These are phyloP conservation scores for Drosophila meridiana DNA, from an alignment of 2,888 invertebrate genomes.

Conservation along the genomic window DNA sequence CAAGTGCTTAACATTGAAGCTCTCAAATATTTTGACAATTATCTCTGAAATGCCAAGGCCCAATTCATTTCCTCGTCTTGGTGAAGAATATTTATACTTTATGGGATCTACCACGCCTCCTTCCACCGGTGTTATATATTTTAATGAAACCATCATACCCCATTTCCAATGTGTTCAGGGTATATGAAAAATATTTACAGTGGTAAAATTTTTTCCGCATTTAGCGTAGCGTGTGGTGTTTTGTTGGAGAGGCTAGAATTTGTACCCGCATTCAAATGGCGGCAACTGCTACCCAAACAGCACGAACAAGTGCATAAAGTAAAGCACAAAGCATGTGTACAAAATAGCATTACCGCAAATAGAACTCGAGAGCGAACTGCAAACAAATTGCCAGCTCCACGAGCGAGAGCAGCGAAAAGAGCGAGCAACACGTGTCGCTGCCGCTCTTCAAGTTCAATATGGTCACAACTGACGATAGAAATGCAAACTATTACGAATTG, in stretches of 20 bases:
- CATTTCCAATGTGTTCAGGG: too few relatives aligned
- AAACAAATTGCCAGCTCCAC: conserved; percentile 9
- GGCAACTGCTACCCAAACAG: conserved; percentile 49
- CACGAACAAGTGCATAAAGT: conserved; percentile 19
- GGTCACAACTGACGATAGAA: conserved; percentile 53
- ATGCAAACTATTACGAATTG: conserved; percentile 45
- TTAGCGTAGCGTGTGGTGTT: neutral
- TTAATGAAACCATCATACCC: too few relatives aligned
- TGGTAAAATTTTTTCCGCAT: conserved; percentile 26
- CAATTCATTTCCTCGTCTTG: too few relatives aligned
- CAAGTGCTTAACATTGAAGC: too few relatives aligned
- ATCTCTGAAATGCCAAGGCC: too few relatives aligned
- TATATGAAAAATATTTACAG: conserved; percentile 18
- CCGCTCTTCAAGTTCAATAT: conserved; percentile 68
- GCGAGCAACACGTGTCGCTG: conserved; percentile 64
- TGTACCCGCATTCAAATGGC: conserved; percentile 48
- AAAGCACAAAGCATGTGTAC: conserved; percentile 35
- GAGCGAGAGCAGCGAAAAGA: conserved; percentile 14
- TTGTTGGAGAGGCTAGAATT: conserved; percentile 25
- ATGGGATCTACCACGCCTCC: too few relatives aligned
- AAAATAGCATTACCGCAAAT: conserved; percentile 38
- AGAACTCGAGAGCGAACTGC: conserved; percentile 21
- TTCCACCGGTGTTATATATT: too few relatives aligned
- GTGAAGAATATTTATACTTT: too few relatives aligned
- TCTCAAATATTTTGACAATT: too few relatives aligned